Percentiles rank a stretch among this genome's conserved stretches.
These are phyloP conservation scores for Illadopsis cleaveri DNA, from an alignment of 2,113 vertebrate species.

Conservation along the genomic window DNA sequence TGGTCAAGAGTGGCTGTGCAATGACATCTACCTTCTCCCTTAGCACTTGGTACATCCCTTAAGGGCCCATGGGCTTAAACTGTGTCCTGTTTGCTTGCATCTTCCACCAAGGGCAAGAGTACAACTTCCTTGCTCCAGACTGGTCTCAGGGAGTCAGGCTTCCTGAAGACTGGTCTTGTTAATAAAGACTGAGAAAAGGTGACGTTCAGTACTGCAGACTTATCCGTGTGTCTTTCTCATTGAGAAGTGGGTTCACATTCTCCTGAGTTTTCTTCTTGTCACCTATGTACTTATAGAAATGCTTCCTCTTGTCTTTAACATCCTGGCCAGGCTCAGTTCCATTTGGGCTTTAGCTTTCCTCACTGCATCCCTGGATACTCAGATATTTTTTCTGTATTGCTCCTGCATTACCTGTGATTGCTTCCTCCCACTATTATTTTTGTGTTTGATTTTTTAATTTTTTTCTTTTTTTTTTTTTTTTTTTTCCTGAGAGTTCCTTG, in stretches of 20 bases:
- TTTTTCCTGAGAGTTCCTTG: not conserved
- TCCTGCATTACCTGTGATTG: not conserved
- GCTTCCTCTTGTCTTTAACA: not conserved
- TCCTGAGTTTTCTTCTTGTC: not conserved
- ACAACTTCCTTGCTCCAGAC: not conserved
- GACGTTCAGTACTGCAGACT: not conserved
- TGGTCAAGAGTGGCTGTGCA: not conserved
- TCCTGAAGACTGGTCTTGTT: not conserved
- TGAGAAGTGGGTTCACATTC: not conserved
- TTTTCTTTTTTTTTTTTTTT: not conserved
- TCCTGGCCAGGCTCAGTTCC: not conserved
- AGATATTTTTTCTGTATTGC: not conserved
- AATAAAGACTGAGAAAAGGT: not conserved
- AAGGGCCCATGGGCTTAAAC: not conserved
- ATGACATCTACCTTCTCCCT: not conserved
- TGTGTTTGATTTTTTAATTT: not conserved
- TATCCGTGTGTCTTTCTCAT: rapidly evolving
- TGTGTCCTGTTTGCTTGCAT: not conserved
- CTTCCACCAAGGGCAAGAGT: not conserved
- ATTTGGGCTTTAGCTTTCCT: not conserved
- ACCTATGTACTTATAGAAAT: not conserved
- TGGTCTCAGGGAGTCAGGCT: not conserved
- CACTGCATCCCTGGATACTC: not conserved
- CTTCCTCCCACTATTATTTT: not conserved
- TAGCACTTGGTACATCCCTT: not conserved